A percentile compares a stretch with the other conserved stretches of the same genome.
Conservation (phyloP, 2,888 invertebrate genomes). For the Nesidiocoris tenuis region DNA sequence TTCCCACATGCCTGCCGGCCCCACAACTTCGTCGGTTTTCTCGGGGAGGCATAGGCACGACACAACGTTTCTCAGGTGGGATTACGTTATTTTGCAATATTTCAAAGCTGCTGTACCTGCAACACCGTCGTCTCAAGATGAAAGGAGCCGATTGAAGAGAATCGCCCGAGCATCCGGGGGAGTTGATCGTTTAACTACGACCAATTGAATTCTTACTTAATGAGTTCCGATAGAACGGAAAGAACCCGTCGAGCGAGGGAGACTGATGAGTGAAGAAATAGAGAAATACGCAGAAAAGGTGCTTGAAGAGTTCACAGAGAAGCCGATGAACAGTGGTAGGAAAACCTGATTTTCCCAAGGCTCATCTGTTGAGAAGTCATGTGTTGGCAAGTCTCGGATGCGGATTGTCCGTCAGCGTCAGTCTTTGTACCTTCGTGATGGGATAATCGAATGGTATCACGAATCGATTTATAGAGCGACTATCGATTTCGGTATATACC, state of each 20-base stretch:
- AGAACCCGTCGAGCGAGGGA: not conserved
- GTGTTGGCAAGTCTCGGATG: no score
- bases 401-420: conserved; percentile 16
- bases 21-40: no score
- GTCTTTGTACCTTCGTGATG: conserved; percentile 22
- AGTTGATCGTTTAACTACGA: conserved; percentile 30
- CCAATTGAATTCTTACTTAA: conserved; percentile 36
- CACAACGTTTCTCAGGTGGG: no score
- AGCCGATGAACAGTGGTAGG: not conserved
- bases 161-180: conserved; percentile 4
- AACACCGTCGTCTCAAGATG: conserved; percentile 19
- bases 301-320: not conserved
- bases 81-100: conserved; percentile 21
- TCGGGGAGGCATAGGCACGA: no score
- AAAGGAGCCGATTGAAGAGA: conserved; percentile 32
- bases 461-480: no score
- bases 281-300: not conserved
- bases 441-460: no score
- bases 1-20: no score
- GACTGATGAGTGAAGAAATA: not conserved
- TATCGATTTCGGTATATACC: no score
- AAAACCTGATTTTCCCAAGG: conserved; percentile 33
- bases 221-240: conserved; percentile 24
- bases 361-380: no score
- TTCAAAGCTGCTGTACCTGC: conserved; percentile 29